These are phyloP conservation scores for Felis catus DNA, from an alignment of 2,113 vertebrate species.

Conservation along the genomic window F.catus_Fca126_mat1.0 CM031411.1:110437001-110437500, in stretches of 20 bases:
- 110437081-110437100: conserved; percentile 41
- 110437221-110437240: conserved; percentile 50
- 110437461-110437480: background rate
- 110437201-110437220: conserved; percentile 28
- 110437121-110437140: conserved; percentile 28
- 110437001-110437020: conserved; percentile 2
- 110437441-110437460: conserved; percentile 35
- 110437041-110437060: conserved; percentile 8
- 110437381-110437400: conserved; percentile 26
- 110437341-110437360: conserved; percentile 39
- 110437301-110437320: conserved; percentile 49
- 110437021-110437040: background rate
- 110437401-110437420: background rate
- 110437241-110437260: conserved; percentile 23
- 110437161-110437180: conserved; percentile 47
- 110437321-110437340: background rate
- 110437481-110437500: background rate
- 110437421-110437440: conserved; percentile 3
- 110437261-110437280: conserved; percentile 47
- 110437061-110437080: background rate
- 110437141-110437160: conserved; percentile 33
- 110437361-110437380: conserved; percentile 27
- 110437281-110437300: conserved; percentile 38
- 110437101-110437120: conserved; percentile 46
- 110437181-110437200: conserved; percentile 48